phyloP scores from a whole-genome alignment of 2,888 invertebrate genomes.

The Stramonita haemastoma region DNA sequence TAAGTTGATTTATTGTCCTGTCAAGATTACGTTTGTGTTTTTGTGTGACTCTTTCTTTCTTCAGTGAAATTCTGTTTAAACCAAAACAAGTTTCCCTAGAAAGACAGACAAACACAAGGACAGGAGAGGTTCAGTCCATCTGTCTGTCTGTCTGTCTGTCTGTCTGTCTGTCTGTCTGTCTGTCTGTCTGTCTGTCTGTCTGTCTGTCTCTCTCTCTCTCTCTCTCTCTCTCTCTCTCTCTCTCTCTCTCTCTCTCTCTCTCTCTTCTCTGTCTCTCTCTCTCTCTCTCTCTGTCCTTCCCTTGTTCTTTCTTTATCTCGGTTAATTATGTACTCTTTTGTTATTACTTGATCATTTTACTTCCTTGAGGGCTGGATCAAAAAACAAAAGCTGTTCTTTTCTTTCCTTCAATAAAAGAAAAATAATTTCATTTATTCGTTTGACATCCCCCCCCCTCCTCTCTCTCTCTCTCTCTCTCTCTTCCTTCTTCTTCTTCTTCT shows the following conservation, averaged over 20 bases:
- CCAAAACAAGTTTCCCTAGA: too few relatives aligned
- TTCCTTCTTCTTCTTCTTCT: neutral
- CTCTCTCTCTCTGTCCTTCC: neutral
- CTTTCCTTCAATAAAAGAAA: too few relatives aligned
- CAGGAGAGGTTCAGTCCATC: neutral
- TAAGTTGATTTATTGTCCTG: too few relatives aligned
- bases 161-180: neutral
- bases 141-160: neutral
- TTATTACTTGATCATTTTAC: too few relatives aligned
- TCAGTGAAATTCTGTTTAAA: too few relatives aligned
- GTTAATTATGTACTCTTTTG: neutral
- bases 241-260: constrained; percentile 2
- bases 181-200: neutral
- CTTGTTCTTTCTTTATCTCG: too few relatives aligned
- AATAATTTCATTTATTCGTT: too few relatives aligned
- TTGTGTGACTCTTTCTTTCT: neutral
- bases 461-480: neutral
- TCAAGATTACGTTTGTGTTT: neutral
- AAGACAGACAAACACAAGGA: too few relatives aligned
- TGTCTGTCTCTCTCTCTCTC: neutral
- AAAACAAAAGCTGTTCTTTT: too few relatives aligned
- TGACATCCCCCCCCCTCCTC: too few relatives aligned
- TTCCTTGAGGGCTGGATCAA: too few relatives aligned
- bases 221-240: constrained; percentile 15
- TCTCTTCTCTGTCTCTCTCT: neutral